These are phyloP conservation scores for Eulithis testata DNA, from an alignment of 2,888 invertebrate genomes.

Conservation along the genomic window DNA sequence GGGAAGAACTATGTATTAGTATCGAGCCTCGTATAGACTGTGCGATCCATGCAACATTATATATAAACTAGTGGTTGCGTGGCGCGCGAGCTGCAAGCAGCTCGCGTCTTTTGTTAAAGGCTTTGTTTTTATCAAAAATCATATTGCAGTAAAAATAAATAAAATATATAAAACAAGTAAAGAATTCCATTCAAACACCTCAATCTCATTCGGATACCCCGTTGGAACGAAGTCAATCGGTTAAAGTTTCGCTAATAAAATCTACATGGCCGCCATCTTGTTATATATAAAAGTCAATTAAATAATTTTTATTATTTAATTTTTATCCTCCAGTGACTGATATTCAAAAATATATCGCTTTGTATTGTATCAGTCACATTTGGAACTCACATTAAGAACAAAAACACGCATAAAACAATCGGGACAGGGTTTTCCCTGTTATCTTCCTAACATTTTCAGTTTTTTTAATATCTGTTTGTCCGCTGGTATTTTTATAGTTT, in stretches of 20 bases:
- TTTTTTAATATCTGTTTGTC: background rate
- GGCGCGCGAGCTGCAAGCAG: too few species aligned
- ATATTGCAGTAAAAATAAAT: too few species aligned
- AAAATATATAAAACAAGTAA: too few species aligned
- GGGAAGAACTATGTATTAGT: constrained; percentile 33
- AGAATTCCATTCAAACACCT: too few species aligned
- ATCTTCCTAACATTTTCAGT: background rate
- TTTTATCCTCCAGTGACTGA: constrained; percentile 24
- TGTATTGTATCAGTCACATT: constrained; percentile 15
- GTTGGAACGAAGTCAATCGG: too few species aligned
- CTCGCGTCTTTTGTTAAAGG: too few species aligned
- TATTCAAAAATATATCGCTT: constrained; percentile 20
- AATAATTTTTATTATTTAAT: background rate
- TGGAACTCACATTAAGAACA: background rate
- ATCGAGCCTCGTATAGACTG: constrained; percentile 36
- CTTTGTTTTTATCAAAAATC: too few species aligned
- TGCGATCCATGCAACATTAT: constrained; percentile 15
- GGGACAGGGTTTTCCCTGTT: background rate
- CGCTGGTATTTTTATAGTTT: background rate
- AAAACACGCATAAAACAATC: background rate
- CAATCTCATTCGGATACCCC: too few species aligned
- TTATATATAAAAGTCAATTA: constrained; percentile 21
- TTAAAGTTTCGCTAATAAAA: too few species aligned
- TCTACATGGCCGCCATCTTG: too few species aligned
- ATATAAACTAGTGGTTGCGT: too few species aligned